phyloP scores from a whole-genome alignment of 1,140 invertebrate genomes.

The Drosophila hydei region DNA sequence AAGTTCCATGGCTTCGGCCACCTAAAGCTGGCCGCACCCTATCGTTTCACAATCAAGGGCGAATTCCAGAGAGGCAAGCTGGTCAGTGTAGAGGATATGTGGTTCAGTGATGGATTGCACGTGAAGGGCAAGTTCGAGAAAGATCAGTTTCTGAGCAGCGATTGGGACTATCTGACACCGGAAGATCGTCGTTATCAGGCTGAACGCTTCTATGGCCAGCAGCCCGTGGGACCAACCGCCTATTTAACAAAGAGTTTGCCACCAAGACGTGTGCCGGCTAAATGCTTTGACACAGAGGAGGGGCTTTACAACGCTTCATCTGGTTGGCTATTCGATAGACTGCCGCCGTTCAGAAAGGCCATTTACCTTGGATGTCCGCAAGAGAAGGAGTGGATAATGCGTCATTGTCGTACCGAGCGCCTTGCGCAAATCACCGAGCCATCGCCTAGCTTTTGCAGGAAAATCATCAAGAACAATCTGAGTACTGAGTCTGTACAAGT shows the following conservation, averaged over 20 bases:
- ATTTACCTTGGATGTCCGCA: constrained; percentile 48
- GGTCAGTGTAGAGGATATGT: constrained; percentile 64
- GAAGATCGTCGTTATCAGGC: constrained; percentile 64
- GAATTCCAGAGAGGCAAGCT: constrained; percentile 55
- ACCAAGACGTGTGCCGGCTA: constrained; percentile 23
- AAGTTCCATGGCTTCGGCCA: constrained; percentile 71
- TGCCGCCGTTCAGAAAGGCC: constrained; percentile 33
- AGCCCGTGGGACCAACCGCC: constrained; percentile 62
- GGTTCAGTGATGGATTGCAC: constrained; percentile 65
- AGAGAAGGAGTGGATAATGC: constrained; percentile 57
- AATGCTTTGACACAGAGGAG: constrained; percentile 63
- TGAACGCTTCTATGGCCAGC: constrained; percentile 52
- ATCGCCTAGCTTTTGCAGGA: constrained; percentile 38
- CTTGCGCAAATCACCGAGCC: constrained; percentile 35
- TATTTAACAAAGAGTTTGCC: constrained; percentile 50
- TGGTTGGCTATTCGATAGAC: constrained; percentile 51
- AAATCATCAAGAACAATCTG: constrained; percentile 56
- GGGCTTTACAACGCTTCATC: constrained; percentile 53
- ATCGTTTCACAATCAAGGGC: constrained; percentile 66
- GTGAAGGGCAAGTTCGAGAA: constrained; percentile 42
- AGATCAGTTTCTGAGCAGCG: constrained; percentile 33
- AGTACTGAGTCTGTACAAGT: constrained; percentile 33
- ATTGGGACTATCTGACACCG: constrained; percentile 63
- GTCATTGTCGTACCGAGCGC: constrained; percentile 45
- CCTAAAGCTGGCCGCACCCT: constrained; percentile 54